These are phyloP conservation scores for Ectobius pallidus DNA, from an alignment of 2,888 invertebrate genomes.

Conservation along the genomic window DNA sequence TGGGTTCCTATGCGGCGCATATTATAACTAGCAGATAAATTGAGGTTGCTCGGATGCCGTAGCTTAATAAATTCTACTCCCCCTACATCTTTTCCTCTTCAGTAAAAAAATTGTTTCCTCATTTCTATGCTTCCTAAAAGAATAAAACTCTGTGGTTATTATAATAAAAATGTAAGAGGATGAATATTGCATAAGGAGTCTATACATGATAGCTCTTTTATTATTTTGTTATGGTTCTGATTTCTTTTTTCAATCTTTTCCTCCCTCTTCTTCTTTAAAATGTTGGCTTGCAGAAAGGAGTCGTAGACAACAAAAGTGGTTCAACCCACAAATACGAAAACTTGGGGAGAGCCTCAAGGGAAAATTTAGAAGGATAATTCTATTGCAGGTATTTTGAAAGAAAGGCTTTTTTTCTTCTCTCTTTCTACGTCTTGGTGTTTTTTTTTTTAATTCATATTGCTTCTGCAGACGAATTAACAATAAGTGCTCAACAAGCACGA, in stretches of 20 bases:
- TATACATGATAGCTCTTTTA: constrained; percentile 24
- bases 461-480: too few species aligned
- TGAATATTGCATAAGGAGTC: constrained; percentile 31
- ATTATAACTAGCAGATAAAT: constrained; percentile 1
- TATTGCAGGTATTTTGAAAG: not conserved
- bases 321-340: not conserved
- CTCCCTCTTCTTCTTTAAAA: not conserved
- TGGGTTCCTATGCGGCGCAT: not conserved
- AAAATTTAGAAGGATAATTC: too few species aligned
- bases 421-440: not conserved
- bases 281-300: not conserved
- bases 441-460: too few species aligned
- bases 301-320: constrained; percentile 7
- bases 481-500: too few species aligned
- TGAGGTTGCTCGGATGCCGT: constrained; percentile 4
- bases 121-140: constrained; percentile 10
- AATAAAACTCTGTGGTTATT: constrained; percentile 14
- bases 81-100: not conserved
- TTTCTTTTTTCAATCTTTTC: constrained; percentile 16
- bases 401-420: not conserved
- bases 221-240: constrained; percentile 16
- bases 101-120: constrained; percentile 15
- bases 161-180: constrained; percentile 27
- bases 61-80: constrained; percentile 10
- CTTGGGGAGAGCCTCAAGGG: not conserved